These are phyloP conservation scores for Pyrocephalus nanus DNA, from an alignment of 2,797 vertebrate genomes.

Conservation along the genomic window DNA sequence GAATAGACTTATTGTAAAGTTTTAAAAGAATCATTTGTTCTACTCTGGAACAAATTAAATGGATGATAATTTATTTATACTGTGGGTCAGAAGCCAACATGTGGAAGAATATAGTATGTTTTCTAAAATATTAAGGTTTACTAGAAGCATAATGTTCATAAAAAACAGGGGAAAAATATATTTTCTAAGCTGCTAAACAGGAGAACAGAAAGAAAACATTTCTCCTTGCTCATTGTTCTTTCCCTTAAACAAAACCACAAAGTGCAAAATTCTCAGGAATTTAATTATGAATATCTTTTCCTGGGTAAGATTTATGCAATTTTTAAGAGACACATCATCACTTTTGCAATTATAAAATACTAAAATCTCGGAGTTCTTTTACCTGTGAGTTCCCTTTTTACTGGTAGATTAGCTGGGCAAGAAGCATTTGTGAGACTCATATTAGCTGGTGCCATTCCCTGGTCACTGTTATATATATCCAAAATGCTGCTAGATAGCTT, in stretches of 20 bases:
- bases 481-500: constrained; percentile 90
- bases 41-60: constrained; percentile 79
- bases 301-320: not conserved
- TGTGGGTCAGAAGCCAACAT: constrained; percentile 71
- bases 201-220: constrained; percentile 10
- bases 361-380: constrained; percentile 61
- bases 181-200: constrained; percentile 44
- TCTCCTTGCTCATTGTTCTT: constrained; percentile 5
- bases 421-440: constrained; percentile 87
- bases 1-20: constrained; percentile 84
- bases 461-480: constrained; percentile 90
- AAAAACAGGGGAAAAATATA: constrained; percentile 46
- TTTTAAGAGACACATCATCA: not conserved
- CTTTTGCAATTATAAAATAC: not conserved
- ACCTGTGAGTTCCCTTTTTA: constrained; percentile 94
- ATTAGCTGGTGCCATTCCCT: constrained; percentile 86
- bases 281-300: not conserved
- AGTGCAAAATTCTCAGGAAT: not conserved
- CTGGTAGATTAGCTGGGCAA: constrained; percentile 85
- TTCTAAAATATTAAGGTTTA: constrained; percentile 83
- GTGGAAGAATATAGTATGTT: constrained; percentile 76
- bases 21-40: constrained; percentile 82
- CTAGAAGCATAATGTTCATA: constrained; percentile 77
- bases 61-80: constrained; percentile 81
- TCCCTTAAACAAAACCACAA: not conserved